A percentile compares a stretch with the other conserved stretches of the same genome.
Evolutionary conservation across 2,797 vertebrate genomes (phyloP).

Genomic region (Emydoidea blandingii): DNA sequence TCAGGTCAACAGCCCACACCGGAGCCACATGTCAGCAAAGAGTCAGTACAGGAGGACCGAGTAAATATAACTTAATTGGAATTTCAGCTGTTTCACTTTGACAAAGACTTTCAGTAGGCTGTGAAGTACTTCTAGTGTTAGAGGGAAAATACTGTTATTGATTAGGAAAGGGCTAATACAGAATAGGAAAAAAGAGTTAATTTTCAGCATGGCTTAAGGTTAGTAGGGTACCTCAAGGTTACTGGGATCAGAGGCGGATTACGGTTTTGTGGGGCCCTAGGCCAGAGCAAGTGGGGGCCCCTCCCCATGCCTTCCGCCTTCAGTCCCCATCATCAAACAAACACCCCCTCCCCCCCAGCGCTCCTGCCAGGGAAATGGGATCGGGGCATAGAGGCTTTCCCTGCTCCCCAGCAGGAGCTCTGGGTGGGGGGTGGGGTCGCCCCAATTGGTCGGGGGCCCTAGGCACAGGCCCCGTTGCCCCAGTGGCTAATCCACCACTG

Average conservation of each 20-base stretch:
- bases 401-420: too few relatives aligned
- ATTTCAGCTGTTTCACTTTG: neutral
- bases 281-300: too few relatives aligned
- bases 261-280: too few relatives aligned
- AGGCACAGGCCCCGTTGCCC: too few relatives aligned
- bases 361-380: too few relatives aligned
- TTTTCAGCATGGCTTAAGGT: neutral
- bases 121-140: neutral
- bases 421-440: too few relatives aligned
- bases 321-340: too few relatives aligned
- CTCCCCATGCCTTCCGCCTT: too few relatives aligned
- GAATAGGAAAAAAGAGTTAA: neutral
- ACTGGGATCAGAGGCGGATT: too few relatives aligned
- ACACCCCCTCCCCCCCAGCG: accelerated
- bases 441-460: too few relatives aligned
- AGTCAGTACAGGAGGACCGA: neutral
- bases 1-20: too few relatives aligned
- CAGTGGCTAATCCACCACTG: neutral
- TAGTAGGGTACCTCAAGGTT: neutral
- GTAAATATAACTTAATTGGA: neutral
- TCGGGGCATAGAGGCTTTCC: too few relatives aligned
- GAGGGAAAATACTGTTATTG: neutral
- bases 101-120: neutral
- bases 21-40: neutral
- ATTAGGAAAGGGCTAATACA: neutral